These are phyloP conservation scores for Beris chalybata DNA, from an alignment of 2,888 invertebrate species.

Conservation along the genomic window DNA sequence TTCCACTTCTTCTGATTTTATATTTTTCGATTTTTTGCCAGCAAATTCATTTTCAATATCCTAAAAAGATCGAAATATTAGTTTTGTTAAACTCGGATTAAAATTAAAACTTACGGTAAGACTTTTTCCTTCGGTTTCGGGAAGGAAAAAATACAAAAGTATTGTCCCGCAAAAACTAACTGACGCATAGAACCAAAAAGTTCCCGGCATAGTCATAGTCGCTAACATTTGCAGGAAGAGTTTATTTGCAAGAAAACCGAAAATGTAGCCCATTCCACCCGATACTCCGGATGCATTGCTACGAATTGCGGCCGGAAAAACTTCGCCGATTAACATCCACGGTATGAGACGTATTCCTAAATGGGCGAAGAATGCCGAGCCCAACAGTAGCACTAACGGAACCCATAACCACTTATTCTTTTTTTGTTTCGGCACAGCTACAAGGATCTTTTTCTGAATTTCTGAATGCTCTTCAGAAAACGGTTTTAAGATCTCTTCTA, in stretches of 20 bases:
- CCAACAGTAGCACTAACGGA: slow-evolving; percentile 67
- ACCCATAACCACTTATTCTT: slow-evolving; percentile 66
- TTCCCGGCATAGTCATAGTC: slow-evolving; percentile 67
- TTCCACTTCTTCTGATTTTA: not conserved
- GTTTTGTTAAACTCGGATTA: not conserved
- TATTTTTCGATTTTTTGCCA: not conserved
- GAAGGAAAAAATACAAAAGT: slow-evolving; percentile 68
- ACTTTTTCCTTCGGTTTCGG: slow-evolving; percentile 81
- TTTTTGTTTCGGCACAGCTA: slow-evolving; percentile 54
- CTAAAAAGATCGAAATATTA: slow-evolving; percentile 6
- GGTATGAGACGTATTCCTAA: slow-evolving; percentile 71
- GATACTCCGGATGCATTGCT: slow-evolving; percentile 73
- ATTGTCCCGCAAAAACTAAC: slow-evolving; percentile 67
- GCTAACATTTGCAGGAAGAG: slow-evolving; percentile 68
- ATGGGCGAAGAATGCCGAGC: slow-evolving; percentile 70
- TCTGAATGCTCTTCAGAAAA: slow-evolving; percentile 15
- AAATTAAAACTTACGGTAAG: slow-evolving; percentile 53
- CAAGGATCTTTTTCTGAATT: slow-evolving; percentile 43
- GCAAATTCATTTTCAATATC: slow-evolving; percentile 27
- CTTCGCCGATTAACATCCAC: slow-evolving; percentile 81
- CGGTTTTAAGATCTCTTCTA: slow-evolving; percentile 22
- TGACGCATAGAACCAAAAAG: slow-evolving; percentile 70
- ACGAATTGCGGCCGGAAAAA: slow-evolving; percentile 69
- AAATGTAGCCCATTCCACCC: slow-evolving; percentile 73
- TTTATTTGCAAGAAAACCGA: slow-evolving; percentile 76